A percentile compares a stretch with the other conserved stretches of the same genome.
Evolutionary conservation across 2,888 invertebrate genomes (phyloP).

Genomic region (Cephonodes hylas): DNA sequence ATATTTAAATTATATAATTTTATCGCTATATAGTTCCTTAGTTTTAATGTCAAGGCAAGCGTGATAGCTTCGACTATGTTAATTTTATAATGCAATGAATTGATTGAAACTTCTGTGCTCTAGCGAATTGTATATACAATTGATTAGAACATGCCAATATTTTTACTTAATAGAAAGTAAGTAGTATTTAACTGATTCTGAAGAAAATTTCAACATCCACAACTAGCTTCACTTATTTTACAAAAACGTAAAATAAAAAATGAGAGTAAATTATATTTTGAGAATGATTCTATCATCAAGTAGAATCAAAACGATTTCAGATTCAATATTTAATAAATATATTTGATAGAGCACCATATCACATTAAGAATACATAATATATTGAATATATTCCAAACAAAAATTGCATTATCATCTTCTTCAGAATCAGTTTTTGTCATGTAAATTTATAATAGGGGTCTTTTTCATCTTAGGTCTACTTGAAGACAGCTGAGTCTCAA

Average conservation of each 20-base stretch:
- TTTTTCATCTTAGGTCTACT: background rate
- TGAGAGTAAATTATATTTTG: no score
- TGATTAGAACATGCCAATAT: background rate
- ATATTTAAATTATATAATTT: no score
- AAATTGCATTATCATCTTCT: no score
- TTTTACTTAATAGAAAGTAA: background rate
- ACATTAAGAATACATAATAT: no score
- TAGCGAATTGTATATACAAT: background rate
- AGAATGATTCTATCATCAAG: no score
- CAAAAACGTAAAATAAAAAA: no score
- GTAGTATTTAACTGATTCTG: background rate
- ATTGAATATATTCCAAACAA: no score
- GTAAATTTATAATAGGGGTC: background rate
- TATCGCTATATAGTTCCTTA: background rate
- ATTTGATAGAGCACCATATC: no score
- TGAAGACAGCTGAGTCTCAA: no score
- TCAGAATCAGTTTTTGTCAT: conserved; percentile 4
- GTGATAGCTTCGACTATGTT: background rate
- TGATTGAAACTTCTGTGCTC: background rate
- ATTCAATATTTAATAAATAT: no score
- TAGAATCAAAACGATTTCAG: no score
- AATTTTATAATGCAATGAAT: background rate
- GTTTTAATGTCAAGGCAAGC: background rate
- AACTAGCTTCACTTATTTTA: background rate
- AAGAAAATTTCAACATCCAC: background rate